Base-by-base conservation (phyloP, 2,888 invertebrate genomes). In the Protophormia terraenovae region DNA sequence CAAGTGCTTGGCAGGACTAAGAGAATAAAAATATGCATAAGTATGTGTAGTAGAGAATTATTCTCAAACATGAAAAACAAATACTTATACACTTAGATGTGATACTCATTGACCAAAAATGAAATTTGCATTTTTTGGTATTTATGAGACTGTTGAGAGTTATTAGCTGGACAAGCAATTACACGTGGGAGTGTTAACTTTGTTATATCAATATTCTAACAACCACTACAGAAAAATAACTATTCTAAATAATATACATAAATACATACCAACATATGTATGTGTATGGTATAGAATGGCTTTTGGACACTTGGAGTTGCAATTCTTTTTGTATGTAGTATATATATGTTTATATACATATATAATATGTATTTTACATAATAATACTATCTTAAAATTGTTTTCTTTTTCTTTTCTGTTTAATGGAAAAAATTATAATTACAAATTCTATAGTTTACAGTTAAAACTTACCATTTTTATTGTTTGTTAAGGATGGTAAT, bases 81-180 rank as follows among this genome's bases (percentile, higher is more conserved):
- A 53, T 69, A n/a, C n/a, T n/a, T n/a, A 62, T 76, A 55, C 76
- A 71, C 84, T 76, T 66, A 67, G 60, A 67, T 80, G 77, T 78
- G 60, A 64, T 81, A 73, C 80, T 81, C 83, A 75, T 78, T 79
- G 78, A 82, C 79, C 82, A 82, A 84, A 78, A 82, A 82, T 84
- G 87, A 87, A 89, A 89, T 88, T 88, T 88, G 88, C 89, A 84
- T 86, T 86, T 91, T 90, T 88, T 77, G 88, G 88, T 90, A 91
- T 91, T 91, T 91, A 91, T 90, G 91, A 91, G 91, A 90, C 90
- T 89, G 91, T 88, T 90, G 90, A 91, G 90, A 91, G 91, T 91
- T 91, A 91, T 91, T 91, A 91, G 91, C 91, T 89, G 90, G 89
- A 90, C 90, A 91, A 90, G 90, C 88, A 76, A 88, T 88, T 87